Conservation (phyloP, 2,113 vertebrate species). For the Catharus minimus region DNA sequence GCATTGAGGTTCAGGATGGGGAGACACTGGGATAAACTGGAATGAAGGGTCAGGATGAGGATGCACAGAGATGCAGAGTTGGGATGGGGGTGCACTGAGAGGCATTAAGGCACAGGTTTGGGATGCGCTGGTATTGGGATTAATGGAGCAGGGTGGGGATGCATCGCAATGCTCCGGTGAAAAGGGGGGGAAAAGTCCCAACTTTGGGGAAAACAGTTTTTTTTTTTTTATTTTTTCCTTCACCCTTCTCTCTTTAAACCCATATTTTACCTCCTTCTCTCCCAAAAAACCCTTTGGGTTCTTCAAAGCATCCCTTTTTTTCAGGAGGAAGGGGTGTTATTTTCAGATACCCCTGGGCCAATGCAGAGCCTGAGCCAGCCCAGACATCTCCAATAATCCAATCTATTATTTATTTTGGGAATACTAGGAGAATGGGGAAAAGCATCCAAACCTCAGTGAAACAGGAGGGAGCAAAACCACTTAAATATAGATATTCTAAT, state of each 20-base stretch:
- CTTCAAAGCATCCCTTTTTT: background rate
- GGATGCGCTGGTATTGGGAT: background rate
- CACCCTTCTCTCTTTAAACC: background rate
- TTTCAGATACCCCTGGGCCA: background rate
- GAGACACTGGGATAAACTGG: background rate
- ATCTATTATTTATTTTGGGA: background rate
- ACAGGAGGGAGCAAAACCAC: background rate
- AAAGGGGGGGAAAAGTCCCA: fast-evolving
- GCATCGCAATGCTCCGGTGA: background rate
- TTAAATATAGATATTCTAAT: background rate
- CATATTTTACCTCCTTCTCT: background rate
- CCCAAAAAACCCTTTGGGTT: fast-evolving
- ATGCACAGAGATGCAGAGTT: background rate
- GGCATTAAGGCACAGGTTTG: background rate
- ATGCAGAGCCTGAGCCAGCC: background rate
- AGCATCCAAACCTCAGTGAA: background rate
- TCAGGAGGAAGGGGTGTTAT: background rate
- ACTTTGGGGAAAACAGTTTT: fast-evolving
- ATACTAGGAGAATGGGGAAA: background rate
- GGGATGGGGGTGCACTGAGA: background rate
- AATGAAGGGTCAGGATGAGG: fast-evolving
- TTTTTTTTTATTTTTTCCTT: background rate
- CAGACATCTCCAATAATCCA: background rate
- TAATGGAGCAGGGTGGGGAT: background rate
- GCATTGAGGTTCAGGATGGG: background rate